A percentile compares a stretch with the other conserved stretches of the same genome.
These are phyloP conservation scores for Cheilosia variabilis DNA, from an alignment of 2,888 invertebrate species.

Conservation along the genomic window DNA sequence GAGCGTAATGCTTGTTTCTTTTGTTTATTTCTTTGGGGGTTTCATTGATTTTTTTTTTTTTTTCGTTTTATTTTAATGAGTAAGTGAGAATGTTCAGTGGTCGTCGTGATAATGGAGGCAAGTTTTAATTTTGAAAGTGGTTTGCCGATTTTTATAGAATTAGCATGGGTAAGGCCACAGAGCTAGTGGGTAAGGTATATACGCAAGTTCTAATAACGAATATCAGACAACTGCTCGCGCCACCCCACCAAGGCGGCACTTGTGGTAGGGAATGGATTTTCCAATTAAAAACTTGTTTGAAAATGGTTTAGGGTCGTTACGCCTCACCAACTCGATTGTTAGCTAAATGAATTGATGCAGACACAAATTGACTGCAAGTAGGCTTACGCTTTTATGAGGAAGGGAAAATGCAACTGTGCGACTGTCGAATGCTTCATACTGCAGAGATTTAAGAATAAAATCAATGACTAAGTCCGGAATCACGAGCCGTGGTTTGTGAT, in stretches of 20 bases:
- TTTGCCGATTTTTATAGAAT: constrained; percentile 48
- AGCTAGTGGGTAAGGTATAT: not conserved
- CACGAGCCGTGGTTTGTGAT: constrained; percentile 5
- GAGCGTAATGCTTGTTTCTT: constrained; percentile 38
- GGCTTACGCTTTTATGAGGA: not conserved
- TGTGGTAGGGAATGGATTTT: constrained; percentile 46
- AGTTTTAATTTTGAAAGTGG: constrained; percentile 73
- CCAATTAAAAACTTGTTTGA: constrained; percentile 53
- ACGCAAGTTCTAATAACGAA: constrained; percentile 47
- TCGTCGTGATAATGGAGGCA: constrained; percentile 57
- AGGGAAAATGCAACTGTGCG: constrained; percentile 10
- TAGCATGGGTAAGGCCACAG: constrained; percentile 48
- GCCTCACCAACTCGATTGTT: constrained; percentile 51
- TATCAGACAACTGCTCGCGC: constrained; percentile 11
- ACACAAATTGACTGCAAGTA: not conserved
- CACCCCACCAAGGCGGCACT: not conserved
- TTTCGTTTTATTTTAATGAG: constrained; percentile 1
- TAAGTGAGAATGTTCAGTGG: constrained; percentile 45
- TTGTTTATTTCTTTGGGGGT: constrained; percentile 43
- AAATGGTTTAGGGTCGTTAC: constrained; percentile 65
- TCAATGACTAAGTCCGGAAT: constrained; percentile 30
- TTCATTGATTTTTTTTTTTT: constrained; percentile 45
- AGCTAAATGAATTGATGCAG: constrained; percentile 1
- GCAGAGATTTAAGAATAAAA: constrained; percentile 16
- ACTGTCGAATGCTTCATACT: constrained; percentile 9